Evolutionary conservation across 2,888 invertebrate species (phyloP).

Genomic region (Apamea crenata): DNA sequence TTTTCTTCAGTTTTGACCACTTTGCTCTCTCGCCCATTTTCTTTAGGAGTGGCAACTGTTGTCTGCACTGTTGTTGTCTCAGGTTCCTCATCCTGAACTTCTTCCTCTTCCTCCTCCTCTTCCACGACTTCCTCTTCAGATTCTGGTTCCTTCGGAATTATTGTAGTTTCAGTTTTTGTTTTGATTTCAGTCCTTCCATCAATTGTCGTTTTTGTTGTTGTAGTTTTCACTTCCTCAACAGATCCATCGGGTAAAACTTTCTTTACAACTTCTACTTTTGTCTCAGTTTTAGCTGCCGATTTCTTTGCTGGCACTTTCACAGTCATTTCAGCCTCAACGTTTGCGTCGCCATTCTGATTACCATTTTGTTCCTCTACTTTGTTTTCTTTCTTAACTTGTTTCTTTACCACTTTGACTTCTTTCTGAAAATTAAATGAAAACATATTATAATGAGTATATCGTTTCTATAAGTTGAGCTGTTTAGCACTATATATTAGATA

Average conservation of each 20-base stretch:
- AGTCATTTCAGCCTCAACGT: conserved; percentile 80
- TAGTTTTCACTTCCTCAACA: conserved; percentile 85
- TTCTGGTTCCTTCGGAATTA: conserved; percentile 81
- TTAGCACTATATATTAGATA: conserved; percentile 34
- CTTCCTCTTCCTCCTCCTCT: conserved; percentile 76
- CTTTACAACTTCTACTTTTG: conserved; percentile 84
- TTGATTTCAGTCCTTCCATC: conserved; percentile 86
- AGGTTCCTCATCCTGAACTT: conserved; percentile 66
- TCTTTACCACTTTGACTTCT: conserved; percentile 81
- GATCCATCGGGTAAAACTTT: conserved; percentile 84
- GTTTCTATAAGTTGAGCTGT: not conserved
- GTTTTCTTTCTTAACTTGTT: conserved; percentile 79
- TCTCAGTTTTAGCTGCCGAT: conserved; percentile 85
- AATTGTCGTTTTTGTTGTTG: conserved; percentile 85
- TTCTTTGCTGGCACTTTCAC: conserved; percentile 84
- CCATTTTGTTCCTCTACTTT: conserved; percentile 80
- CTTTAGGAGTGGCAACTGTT: conserved; percentile 59
- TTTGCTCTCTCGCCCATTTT: conserved; percentile 71
- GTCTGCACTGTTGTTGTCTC: conserved; percentile 65
- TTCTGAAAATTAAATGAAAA: conserved; percentile 79
- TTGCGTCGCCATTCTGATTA: conserved; percentile 81
- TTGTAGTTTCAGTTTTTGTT: conserved; percentile 85
- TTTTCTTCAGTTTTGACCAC: conserved; percentile 82
- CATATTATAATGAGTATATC: conserved; percentile 16
- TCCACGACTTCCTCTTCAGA: conserved; percentile 80